Base-by-base conservation (phyloP, 1,140 invertebrate species). In the Atopsyche davidsoni region DNA sequence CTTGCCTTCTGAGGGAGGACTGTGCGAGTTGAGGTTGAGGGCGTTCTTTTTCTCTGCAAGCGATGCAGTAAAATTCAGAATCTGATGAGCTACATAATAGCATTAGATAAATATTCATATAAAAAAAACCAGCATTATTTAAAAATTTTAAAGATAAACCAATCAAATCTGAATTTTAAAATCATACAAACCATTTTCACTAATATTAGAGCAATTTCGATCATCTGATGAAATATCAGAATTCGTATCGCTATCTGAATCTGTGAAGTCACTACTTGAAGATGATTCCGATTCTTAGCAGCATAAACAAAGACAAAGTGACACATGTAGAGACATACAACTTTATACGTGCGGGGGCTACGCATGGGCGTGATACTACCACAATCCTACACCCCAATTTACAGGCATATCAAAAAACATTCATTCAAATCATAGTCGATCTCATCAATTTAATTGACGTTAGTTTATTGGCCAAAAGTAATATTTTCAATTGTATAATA, bases 11-110 rank as follows among this genome's bases (percentile, higher is more conserved):
- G 66, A 64, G 46, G 69, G 64, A 60, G 70, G 64, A 62, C 66
- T 72, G 53, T 65, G 61, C 18, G 65, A 58, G 11, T 69, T 70
- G 57, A 25, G 16, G 22, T 82, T 82, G 9, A 73, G 73, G 58
- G 75, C 72, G 65, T 82, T 82, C 62, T 80, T 81, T 69, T 81
- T 81, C 61, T 81, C 79, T 82, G 73, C 77, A 76, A 46, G 2
- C 2, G 38, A 34, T 6, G 28, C 13, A 41, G 3, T 16, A 3
- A 28, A 28, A 28, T 28, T 28, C 6, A 7, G 25, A 28, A 7
- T 28, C n/a, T n/a, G 25, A 7, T 7, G n/a, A 28, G n/a, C 25
- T 28, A 7, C n/a, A 28, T n/a, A 28, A 28, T 6, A 28, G n/a
- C 25, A 28, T 34, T 34, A 13, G 16, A 13, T 13, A 34, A 13